Conservation (phyloP, 2,797 vertebrate genomes). For the Amazona finschi region DNA sequence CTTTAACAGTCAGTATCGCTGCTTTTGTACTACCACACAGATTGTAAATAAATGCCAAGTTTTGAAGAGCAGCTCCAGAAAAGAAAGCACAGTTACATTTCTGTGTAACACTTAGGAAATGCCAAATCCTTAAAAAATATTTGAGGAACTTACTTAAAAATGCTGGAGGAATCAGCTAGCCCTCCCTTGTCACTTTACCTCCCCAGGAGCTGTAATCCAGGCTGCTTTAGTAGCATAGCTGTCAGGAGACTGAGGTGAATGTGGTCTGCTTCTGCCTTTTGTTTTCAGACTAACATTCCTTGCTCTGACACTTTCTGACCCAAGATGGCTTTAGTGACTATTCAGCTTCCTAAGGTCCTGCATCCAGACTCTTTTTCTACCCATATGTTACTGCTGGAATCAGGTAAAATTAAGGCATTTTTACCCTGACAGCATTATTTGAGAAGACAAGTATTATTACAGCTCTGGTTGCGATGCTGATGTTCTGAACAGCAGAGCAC, state of each 20-base stretch:
- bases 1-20: background rate
- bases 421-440: background rate
- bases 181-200: background rate
- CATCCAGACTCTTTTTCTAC: background rate
- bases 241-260: background rate
- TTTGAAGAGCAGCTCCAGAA: background rate
- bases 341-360: background rate
- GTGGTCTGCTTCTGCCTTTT: background rate
- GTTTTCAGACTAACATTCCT: background rate
- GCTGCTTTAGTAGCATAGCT: background rate
- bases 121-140: background rate
- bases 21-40: background rate
- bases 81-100: background rate
- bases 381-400: background rate
- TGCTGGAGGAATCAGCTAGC: background rate
- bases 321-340: background rate
- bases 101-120: background rate
- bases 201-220: background rate
- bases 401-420: background rate
- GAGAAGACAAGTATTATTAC: background rate
- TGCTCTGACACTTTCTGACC: accelerated
- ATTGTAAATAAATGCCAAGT: background rate
- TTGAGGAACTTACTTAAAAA: background rate
- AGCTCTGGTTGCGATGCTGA: background rate
- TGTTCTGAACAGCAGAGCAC: background rate